A percentile compares a stretch with the other conserved stretches of the same genome.
phyloP scores from a whole-genome alignment of 2,113 vertebrate species.

The Triplophysa dalaica region DNA sequence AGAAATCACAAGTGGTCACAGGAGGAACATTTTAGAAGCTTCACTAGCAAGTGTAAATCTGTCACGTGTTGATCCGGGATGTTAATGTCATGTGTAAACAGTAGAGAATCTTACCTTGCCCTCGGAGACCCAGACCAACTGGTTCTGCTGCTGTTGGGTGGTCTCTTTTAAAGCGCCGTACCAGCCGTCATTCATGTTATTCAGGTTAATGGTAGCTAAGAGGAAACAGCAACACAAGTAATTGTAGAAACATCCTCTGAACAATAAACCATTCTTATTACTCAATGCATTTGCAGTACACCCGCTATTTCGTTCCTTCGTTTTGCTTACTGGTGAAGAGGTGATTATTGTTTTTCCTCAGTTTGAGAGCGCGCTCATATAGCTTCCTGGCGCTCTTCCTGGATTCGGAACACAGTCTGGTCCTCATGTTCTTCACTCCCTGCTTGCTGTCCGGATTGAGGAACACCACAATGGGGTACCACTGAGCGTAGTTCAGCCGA shows the following conservation, averaged over 20 bases:
- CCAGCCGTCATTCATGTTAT: conserved; percentile 99
- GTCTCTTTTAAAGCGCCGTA: conserved; percentile 96
- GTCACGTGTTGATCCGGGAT: neutral
- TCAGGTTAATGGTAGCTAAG: conserved; percentile 96
- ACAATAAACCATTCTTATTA: neutral
- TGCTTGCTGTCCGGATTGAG: conserved; percentile 98
- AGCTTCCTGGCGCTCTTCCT: conserved; percentile 96
- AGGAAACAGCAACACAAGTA: conserved; percentile 51
- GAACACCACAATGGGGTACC: conserved; percentile 98
- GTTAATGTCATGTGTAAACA: neutral
- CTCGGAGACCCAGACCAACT: conserved; percentile 98
- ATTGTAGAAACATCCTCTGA: conserved; percentile 23
- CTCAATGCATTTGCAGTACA: neutral
- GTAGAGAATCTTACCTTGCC: conserved; percentile 83
- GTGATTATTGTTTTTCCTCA: conserved; percentile 98
- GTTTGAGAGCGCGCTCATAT: conserved; percentile 95
- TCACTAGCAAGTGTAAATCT: no score
- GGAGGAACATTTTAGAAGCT: no score
- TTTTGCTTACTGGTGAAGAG: conserved; percentile 93
- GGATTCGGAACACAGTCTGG: conserved; percentile 91
- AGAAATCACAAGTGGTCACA: no score
- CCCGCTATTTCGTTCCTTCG: neutral
- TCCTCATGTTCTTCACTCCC: conserved; percentile 97
- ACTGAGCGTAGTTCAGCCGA: conserved; percentile 97
- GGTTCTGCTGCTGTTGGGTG: conserved; percentile 95